These are phyloP conservation scores for Lepidurus apus DNA, from an alignment of 1,140 invertebrate species.

Conservation along the genomic window DNA sequence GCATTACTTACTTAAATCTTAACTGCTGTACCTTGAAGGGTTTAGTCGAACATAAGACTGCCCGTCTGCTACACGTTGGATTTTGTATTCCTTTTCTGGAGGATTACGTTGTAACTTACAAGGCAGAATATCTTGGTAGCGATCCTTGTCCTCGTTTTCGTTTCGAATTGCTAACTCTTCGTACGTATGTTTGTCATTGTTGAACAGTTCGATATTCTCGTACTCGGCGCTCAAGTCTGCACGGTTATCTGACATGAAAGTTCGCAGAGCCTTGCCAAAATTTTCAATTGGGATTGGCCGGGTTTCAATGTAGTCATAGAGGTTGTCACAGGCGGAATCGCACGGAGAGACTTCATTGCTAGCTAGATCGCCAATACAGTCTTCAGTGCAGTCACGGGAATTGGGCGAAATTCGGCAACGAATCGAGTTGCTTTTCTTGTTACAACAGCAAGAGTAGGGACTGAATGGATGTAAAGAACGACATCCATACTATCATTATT, in stretches of 20 bases:
- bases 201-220: background rate
- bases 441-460: no score
- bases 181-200: background rate
- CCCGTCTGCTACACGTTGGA: slow-evolving; percentile 60
- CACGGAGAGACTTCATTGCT: background rate
- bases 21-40: slow-evolving; percentile 53
- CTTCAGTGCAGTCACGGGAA: no score
- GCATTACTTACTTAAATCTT: no score
- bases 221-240: background rate
- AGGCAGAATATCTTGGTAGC: slow-evolving; percentile 73
- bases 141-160: slow-evolving; percentile 67
- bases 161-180: slow-evolving; percentile 46
- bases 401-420: no score
- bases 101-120: slow-evolving; percentile 51
- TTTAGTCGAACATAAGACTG: slow-evolving; percentile 65
- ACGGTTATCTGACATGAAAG: background rate
- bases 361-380: no score
- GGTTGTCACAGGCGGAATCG: background rate
- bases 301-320: background rate
- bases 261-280: background rate
- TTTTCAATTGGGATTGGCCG: background rate
- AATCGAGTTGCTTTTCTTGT: no score
- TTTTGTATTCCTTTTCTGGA: background rate
- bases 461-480: no score
- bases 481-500: no score